phyloP scores from a whole-genome alignment of 2,888 invertebrate species.

The Pandemis heparana region DNA sequence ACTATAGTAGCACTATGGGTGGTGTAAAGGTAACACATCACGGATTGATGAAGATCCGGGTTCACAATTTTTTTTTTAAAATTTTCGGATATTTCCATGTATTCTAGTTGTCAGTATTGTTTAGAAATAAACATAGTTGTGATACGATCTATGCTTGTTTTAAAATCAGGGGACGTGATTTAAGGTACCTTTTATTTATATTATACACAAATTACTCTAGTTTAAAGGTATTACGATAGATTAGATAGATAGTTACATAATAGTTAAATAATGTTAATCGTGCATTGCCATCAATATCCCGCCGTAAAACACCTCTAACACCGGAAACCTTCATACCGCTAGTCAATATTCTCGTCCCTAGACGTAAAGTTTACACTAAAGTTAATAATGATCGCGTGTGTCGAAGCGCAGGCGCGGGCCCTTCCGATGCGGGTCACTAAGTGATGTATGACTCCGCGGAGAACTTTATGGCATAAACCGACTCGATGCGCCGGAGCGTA shows the following conservation, averaged over 20 bases:
- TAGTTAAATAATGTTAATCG: not conserved
- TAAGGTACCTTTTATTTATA: too few relatives aligned
- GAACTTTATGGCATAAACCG: constrained; percentile 45
- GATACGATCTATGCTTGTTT: not conserved
- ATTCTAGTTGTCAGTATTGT: too few relatives aligned
- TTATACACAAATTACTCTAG: too few relatives aligned
- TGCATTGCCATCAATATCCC: not conserved
- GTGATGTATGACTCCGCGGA: constrained; percentile 59
- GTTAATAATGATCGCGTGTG: constrained; percentile 50
- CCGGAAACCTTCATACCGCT: constrained; percentile 35
- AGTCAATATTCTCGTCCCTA: constrained; percentile 55
- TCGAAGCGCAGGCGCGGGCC: constrained; percentile 52
- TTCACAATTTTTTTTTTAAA: too few relatives aligned
- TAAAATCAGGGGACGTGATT: too few relatives aligned
- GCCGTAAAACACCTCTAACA: not conserved
- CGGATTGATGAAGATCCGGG: too few relatives aligned
- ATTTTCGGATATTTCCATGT: too few relatives aligned
- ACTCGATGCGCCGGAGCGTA: constrained; percentile 55
- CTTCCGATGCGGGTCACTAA: constrained; percentile 56
- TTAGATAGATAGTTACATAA: too few relatives aligned
- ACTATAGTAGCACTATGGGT: too few relatives aligned
- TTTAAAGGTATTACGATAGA: too few relatives aligned
- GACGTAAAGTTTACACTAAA: constrained; percentile 59
- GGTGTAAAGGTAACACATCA: too few relatives aligned
- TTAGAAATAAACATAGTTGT: too few relatives aligned